Percentiles rank a stretch among this genome's conserved stretches.
phyloP scores from a whole-genome alignment of 1,140 invertebrate genomes.

The Drosophila carrolli region DNA sequence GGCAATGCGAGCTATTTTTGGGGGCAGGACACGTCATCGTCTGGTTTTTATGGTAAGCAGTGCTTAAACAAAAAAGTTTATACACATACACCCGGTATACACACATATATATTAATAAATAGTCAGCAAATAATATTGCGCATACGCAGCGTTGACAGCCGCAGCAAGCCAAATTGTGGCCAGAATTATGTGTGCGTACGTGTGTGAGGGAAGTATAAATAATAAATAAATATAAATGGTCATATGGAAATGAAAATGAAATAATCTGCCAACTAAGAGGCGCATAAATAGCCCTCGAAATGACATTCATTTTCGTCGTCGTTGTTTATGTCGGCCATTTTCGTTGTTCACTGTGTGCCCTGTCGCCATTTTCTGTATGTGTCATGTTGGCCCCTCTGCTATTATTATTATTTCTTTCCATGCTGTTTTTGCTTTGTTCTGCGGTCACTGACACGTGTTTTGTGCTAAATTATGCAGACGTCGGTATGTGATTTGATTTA shows the following conservation, averaged over 20 bases:
- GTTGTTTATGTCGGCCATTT: slow-evolving; percentile 68
- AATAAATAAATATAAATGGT: slow-evolving; percentile 76
- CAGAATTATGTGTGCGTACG: slow-evolving; percentile 29
- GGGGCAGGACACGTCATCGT: slow-evolving; percentile 46
- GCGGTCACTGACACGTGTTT: slow-evolving; percentile 76
- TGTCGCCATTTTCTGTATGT: slow-evolving; percentile 50
- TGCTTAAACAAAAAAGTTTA: slow-evolving; percentile 34
- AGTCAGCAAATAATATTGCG: slow-evolving; percentile 60
- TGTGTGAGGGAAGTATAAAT: slow-evolving; percentile 59
- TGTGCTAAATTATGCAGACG: slow-evolving; percentile 70
- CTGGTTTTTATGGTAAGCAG: slow-evolving; percentile 39
- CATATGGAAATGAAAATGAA: slow-evolving; percentile 74
- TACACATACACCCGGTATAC: not conserved
- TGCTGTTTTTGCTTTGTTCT: slow-evolving; percentile 35
- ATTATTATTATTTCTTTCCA: slow-evolving; percentile 30
- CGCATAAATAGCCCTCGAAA: slow-evolving; percentile 77
- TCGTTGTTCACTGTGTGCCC: slow-evolving; percentile 35
- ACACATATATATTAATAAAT: slow-evolving; percentile 35
- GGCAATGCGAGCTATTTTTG: slow-evolving; percentile 29
- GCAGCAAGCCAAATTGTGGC: slow-evolving; percentile 44
- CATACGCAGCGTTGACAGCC: slow-evolving; percentile 59
- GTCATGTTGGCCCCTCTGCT: slow-evolving; percentile 36
- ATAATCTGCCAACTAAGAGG: slow-evolving; percentile 79
- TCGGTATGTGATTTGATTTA: slow-evolving; percentile 73
- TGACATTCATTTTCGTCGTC: slow-evolving; percentile 72